Base-by-base conservation (phyloP, 2,888 invertebrate genomes). In the Latrodectus hesperus region DNA sequence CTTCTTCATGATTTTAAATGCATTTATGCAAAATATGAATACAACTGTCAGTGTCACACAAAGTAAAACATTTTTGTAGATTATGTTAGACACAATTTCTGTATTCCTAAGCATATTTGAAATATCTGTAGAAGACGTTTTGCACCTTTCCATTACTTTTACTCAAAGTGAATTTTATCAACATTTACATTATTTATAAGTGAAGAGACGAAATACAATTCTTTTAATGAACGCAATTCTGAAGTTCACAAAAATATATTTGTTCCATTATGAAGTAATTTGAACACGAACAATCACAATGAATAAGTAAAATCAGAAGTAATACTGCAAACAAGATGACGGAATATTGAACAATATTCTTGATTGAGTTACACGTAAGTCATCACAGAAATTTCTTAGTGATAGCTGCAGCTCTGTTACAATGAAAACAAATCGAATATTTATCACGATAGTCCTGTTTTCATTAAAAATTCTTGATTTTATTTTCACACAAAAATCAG, bases 301-400 rank as follows among this genome's bases (percentile, higher is more conserved):
- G 60, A 60, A 12, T 16, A 60, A 60, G 60, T 60, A 60, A 60
- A 60, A 76, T 49, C 49, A 9, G 38, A 22, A 55, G 49, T 84
- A 84, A 78, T 84, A 84, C 84, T 84, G 84, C 67, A 65, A 67
- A 78, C 78, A 78, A 78, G 72, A 78, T 84, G 84, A 84, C 78
- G 84, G 84, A 78, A 68, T 77, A 72, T 64, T 65, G 74, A 77
- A 72, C 71, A 76, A 82, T 65, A 70, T 70, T 11, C 68, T 68
- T 84, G 84, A 71, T 84, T 84, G 65, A 71, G 64, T 84, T 77
- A 68, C 68, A 77, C 52, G 52, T 52, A 77, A 14, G 26, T 60
- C 60, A 49, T 55, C 79, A 79, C 71, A 71, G 79, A 17, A 71
- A 70, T 64, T 11, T 60, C 17, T 49, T 65, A 51, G 65, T 49